Conservation (phyloP, 2,888 invertebrate species). For the Polydrusus pterygomalis region DNA sequence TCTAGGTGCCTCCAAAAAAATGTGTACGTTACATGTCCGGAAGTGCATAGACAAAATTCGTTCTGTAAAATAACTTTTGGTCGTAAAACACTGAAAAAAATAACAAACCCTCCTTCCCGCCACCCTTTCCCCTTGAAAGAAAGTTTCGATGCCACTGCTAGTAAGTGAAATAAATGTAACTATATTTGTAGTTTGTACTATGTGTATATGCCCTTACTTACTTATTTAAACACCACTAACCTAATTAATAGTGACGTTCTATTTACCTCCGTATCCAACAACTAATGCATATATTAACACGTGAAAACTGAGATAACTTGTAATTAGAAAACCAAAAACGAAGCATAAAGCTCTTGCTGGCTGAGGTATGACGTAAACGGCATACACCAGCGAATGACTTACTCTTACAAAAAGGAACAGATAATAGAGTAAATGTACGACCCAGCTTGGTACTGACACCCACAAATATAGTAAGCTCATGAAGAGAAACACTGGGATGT, state of each 20-base stretch:
- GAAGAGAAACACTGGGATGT: slow-evolving; percentile 80
- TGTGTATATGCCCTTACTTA: neutral
- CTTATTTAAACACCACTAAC: neutral
- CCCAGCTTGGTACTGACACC: slow-evolving; percentile 74
- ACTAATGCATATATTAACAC: slow-evolving; percentile 57
- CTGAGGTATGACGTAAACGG: slow-evolving; percentile 77
- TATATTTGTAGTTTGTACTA: no score
- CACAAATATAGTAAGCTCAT: slow-evolving; percentile 77
- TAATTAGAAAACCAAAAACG: slow-evolving; percentile 60
- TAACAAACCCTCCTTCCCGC: no score
- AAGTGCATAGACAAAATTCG: no score
- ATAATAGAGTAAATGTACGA: slow-evolving; percentile 75
- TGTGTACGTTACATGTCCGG: no score
- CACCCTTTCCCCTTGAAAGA: no score
- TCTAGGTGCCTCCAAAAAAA: neutral
- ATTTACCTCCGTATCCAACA: slow-evolving; percentile 48
- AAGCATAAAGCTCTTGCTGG: slow-evolving; percentile 67
- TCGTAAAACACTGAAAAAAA: no score
- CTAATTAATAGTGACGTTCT: neutral
- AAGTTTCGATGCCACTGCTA: no score
- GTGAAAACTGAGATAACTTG: slow-evolving; percentile 62
- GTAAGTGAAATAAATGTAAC: no score
- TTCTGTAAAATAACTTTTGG: no score
- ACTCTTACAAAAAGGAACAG: slow-evolving; percentile 75
- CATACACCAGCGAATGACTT: slow-evolving; percentile 80